Base-by-base conservation (phyloP, 2,797 vertebrate genomes). In the Neomorphus geoffroyi region DNA sequence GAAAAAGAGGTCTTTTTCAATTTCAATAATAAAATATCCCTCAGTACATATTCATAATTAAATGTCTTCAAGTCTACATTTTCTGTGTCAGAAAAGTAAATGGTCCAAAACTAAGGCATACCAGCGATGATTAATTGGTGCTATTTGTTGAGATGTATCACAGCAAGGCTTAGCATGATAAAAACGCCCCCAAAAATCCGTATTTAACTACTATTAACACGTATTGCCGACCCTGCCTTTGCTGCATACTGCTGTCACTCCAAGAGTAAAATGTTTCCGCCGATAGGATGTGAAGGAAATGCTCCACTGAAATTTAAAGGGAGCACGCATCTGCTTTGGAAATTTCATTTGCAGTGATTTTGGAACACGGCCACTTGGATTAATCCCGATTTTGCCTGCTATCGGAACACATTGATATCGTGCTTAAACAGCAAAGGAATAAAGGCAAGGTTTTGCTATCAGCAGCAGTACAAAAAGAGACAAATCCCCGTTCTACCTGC, bases 21-120 rank as follows among this genome's bases (percentile, higher is more conserved):
- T 56, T 66, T 92, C 81, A 74, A 67, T 86, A 97, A 80, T 81
- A 81, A 97, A 96, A 72, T 73, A 72, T 33, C 61, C 85, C 61
- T 84, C 80, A 91, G 79, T 95, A 90, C 41, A 64, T 83, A 90
- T 69, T 94, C 69, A 88, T 85, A 92, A 91, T 94, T 97, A 96
- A 92, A 91, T 45, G 32, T 75, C 73, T 97, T 91, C 93, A 93
- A 85, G 91, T 96, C 80, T 94, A 57, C 24, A 48, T 72, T 88
- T 85, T 33, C 75, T n/a, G 46, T 71, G 78, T 58, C 80, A 83
- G 90, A 96, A 93, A 91, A 94, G 70, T 74, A 94, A 97, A 97
- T 88, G 88, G 91, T 86, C 79, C 62, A 86, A 95, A 94, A 94
- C 88, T 89, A 90, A 94, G 91, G 85, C 80, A 72, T 35, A 56